A percentile compares a stretch with the other conserved stretches of the same genome.
phyloP scores from a whole-genome alignment of 2,113 vertebrate species.

The Oncorhynchus masou region DNA sequence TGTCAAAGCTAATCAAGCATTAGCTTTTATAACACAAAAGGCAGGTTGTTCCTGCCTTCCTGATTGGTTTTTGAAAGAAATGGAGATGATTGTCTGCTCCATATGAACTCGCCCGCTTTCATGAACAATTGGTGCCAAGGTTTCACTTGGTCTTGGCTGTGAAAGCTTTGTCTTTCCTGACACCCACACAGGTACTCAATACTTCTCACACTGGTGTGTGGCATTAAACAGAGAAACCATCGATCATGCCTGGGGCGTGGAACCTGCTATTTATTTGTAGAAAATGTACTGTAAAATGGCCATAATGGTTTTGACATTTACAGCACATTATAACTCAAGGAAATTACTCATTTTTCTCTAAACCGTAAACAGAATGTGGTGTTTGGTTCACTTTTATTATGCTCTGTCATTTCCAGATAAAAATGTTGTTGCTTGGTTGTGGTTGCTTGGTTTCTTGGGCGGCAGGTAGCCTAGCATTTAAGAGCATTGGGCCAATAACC shows the following conservation, averaged over 20 bases:
- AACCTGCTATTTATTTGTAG: not conserved
- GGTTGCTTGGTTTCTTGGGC: too few relatives aligned
- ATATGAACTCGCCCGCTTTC: not conserved
- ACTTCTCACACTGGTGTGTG: not conserved
- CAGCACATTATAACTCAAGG: not conserved
- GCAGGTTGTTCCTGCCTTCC: not conserved
- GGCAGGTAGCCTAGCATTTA: too few relatives aligned
- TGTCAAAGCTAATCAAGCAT: too few relatives aligned
- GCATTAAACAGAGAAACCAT: not conserved
- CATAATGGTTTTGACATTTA: conserved; percentile 4
- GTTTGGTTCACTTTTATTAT: not conserved
- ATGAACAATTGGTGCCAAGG: conserved; percentile 2
- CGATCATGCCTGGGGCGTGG: not conserved
- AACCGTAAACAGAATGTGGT: not conserved
- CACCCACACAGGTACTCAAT: not conserved
- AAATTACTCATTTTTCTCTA: not conserved
- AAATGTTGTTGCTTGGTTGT: not conserved
- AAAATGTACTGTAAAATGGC: not conserved
- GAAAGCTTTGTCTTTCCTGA: not conserved
- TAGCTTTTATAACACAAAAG: not conserved
- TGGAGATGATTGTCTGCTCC: not conserved
- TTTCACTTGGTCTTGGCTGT: conserved; percentile 1
- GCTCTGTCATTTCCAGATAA: not conserved
- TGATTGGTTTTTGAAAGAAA: not conserved
- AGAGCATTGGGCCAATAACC: too few relatives aligned